Conservation (phyloP, 2,113 vertebrate genomes). For the Agapornis roseicollis region DNA sequence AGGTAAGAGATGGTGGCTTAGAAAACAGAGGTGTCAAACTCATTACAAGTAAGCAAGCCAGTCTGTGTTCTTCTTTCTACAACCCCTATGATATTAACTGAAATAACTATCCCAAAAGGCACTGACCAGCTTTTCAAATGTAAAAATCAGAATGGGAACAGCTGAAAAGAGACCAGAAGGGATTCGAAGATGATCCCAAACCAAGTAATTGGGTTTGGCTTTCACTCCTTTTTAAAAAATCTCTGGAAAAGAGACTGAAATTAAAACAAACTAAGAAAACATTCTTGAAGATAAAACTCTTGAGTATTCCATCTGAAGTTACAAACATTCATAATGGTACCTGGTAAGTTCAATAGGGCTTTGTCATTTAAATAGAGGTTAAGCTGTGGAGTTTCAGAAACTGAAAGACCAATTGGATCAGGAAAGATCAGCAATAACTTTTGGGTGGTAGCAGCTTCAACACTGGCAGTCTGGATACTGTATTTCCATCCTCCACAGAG, state of each 20-base stretch:
- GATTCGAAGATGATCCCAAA: background rate
- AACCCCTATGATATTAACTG: background rate
- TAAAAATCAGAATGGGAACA: background rate
- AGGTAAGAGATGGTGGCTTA: accelerated
- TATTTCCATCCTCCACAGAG: background rate
- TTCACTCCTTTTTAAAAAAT: background rate
- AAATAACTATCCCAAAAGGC: background rate
- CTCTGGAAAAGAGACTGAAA: background rate
- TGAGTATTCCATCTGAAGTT: background rate
- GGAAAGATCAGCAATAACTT: background rate
- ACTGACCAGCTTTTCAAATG: background rate
- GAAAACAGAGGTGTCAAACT: background rate
- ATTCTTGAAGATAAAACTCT: background rate
- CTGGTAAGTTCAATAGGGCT: background rate
- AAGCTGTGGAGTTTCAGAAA: background rate
- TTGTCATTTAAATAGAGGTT: background rate
- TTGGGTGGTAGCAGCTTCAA: background rate
- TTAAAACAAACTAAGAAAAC: background rate
- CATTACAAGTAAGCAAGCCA: background rate
- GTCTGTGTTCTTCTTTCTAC: background rate
- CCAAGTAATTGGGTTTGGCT: background rate
- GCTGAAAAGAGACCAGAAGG: background rate
- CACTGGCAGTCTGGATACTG: background rate
- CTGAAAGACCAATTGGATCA: background rate
- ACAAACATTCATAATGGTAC: background rate